A percentile compares a stretch with the other conserved stretches of the same genome.
Conservation (phyloP, 2,113 vertebrate genomes). For the Phyllostomus hastatus region DNA sequence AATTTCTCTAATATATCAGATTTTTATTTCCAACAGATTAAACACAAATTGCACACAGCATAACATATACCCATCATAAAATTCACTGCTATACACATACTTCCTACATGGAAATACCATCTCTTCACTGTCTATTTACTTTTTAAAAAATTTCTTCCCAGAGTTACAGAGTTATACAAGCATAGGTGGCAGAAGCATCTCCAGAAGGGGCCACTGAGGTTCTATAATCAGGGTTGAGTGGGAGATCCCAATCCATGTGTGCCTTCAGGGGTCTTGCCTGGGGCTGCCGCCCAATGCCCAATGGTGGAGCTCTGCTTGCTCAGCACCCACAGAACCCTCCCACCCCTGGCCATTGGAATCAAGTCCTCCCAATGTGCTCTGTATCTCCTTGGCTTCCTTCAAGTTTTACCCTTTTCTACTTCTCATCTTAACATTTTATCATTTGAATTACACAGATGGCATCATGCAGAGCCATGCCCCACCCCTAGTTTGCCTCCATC, state of each 20-base stretch:
- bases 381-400: not conserved
- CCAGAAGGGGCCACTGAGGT: not conserved
- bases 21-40: slow-evolving; percentile 15
- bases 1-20: not conserved
- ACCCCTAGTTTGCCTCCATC: not conserved
- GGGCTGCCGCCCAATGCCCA: not conserved
- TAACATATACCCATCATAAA: not conserved
- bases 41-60: not conserved
- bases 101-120: not conserved
- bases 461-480: not conserved
- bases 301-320: not conserved
- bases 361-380: not conserved
- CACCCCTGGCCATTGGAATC: not conserved
- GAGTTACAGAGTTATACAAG: not conserved
- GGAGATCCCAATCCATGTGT: not conserved
- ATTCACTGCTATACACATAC: not conserved
- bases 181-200: not conserved
- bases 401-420: not conserved
- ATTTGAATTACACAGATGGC: not conserved
- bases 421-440: not conserved
- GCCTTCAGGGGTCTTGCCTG: not conserved
- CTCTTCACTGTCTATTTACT: not conserved
- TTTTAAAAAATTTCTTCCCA: not conserved
- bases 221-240: not conserved
- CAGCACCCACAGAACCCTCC: too few relatives aligned